Conservation (phyloP, 2,888 invertebrate genomes). For the Acheta domesticus region DNA sequence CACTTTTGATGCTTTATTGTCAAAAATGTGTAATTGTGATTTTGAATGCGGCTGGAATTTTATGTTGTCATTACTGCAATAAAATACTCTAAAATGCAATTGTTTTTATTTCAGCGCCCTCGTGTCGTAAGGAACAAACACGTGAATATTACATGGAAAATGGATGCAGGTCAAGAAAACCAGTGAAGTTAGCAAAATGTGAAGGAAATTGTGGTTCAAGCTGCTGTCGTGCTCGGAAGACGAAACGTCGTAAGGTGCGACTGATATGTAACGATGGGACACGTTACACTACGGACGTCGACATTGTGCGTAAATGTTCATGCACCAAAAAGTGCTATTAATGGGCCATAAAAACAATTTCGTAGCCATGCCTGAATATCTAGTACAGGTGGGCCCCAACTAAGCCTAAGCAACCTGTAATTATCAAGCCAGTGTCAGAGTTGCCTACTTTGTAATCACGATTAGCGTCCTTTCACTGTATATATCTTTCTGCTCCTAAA, state of each 20-base stretch:
- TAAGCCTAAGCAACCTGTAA: conserved; percentile 10
- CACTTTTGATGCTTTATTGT: too few species aligned
- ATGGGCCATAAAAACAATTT: conserved; percentile 41
- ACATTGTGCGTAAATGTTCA: conserved; percentile 94
- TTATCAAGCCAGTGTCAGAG: conserved; percentile 26
- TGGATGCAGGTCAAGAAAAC: conserved; percentile 84
- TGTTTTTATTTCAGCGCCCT: conserved; percentile 57
- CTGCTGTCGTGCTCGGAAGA: conserved; percentile 89
- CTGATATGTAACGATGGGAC: conserved; percentile 90
- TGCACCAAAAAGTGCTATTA: conserved; percentile 88
- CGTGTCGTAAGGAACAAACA: conserved; percentile 84
- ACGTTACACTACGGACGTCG: conserved; percentile 91
- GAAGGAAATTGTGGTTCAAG: conserved; percentile 68
- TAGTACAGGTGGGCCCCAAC: neutral
- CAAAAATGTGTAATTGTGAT: too few species aligned
- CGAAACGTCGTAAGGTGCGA: conserved; percentile 90
- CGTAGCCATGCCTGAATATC: conserved; percentile 33
- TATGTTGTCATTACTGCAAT: too few species aligned
- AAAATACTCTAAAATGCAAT: too few species aligned
- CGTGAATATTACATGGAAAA: conserved; percentile 89
- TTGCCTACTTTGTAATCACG: conserved; percentile 32
- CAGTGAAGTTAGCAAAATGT: conserved; percentile 86
- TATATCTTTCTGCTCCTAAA: conserved; percentile 42
- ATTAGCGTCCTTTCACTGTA: conserved; percentile 41
- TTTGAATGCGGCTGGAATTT: too few species aligned